Evolutionary conservation across 1,140 invertebrate genomes (phyloP).

Genomic region (Neomicropteryx cornuta): DNA sequence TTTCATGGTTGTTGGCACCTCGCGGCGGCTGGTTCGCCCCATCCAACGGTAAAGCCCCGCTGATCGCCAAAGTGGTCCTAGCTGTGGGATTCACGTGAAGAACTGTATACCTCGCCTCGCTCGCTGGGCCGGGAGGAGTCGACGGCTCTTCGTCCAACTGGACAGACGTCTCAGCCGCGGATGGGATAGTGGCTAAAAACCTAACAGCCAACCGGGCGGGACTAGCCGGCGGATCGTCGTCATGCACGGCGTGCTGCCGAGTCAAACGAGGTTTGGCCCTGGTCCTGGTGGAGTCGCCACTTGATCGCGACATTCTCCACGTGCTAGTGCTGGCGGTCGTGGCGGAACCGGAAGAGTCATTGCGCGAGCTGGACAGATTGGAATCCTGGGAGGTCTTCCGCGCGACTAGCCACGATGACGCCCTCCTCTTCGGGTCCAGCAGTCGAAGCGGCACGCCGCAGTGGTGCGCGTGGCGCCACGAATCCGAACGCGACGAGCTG

Average conservation of each 20-base stretch:
- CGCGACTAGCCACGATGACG: slow-evolving; percentile 78
- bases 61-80: too few relatives aligned
- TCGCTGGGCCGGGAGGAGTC: too few relatives aligned
- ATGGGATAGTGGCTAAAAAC: slow-evolving; percentile 68
- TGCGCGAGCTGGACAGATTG: slow-evolving; percentile 73
- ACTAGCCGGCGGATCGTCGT: slow-evolving; percentile 55
- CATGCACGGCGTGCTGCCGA: slow-evolving; percentile 62
- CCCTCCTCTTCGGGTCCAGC: slow-evolving; percentile 61
- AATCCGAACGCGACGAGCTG: slow-evolving; percentile 70
- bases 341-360: slow-evolving; percentile 78
- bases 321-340: slow-evolving; percentile 78
- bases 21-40: too few relatives aligned
- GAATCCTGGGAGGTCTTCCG: slow-evolving; percentile 84
- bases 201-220: slow-evolving; percentile 52
- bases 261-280: slow-evolving; percentile 57
- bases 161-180: slow-evolving; percentile 67
- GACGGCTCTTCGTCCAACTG: slow-evolving; percentile 60
- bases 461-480: slow-evolving; percentile 66
- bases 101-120: too few relatives aligned
- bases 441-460: slow-evolving; percentile 63
- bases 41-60: too few relatives aligned
- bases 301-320: slow-evolving; percentile 71
- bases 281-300: slow-evolving; percentile 38
- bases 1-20: too few relatives aligned
- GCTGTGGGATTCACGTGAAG: too few relatives aligned